Evolutionary conservation across 2,797 vertebrate species (phyloP).

Genomic region (Rhinichthys osculus): DNA sequence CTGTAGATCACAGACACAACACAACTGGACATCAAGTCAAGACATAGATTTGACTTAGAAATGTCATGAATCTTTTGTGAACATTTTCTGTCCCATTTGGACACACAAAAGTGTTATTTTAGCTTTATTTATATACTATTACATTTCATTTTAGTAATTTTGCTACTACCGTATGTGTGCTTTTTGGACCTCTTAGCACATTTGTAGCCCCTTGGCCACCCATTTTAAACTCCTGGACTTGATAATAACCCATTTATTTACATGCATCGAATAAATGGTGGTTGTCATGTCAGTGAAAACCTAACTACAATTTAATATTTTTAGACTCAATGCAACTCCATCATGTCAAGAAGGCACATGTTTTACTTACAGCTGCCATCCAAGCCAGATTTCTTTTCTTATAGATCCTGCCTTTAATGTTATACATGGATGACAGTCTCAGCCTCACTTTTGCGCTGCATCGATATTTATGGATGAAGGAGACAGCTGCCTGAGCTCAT

Average conservation of each 20-base stretch:
- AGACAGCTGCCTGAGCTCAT: constrained; percentile 33
- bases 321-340: neutral
- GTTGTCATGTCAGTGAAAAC: neutral
- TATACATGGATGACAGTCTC: constrained; percentile 3
- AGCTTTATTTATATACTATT: neutral
- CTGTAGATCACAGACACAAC: constrained; percentile 19
- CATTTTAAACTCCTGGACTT: neutral
- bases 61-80: neutral
- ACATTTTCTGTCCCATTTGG: neutral
- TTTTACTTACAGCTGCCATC: neutral
- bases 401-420: constrained; percentile 15
- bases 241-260: neutral
- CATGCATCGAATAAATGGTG: neutral
- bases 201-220: neutral
- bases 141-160: neutral
- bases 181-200: neutral
- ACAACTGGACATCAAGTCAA: neutral
- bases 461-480: constrained; percentile 31
- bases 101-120: neutral
- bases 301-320: neutral
- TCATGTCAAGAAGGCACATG: neutral
- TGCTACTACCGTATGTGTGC: no score
- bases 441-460: constrained; percentile 7
- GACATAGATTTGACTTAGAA: constrained; percentile 2
- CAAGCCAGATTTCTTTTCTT: constrained; percentile 22